Percentiles rank a stretch among this genome's conserved stretches.
Conservation (phyloP, 1,140 invertebrate genomes). For the Drosophila ananassae region DNA sequence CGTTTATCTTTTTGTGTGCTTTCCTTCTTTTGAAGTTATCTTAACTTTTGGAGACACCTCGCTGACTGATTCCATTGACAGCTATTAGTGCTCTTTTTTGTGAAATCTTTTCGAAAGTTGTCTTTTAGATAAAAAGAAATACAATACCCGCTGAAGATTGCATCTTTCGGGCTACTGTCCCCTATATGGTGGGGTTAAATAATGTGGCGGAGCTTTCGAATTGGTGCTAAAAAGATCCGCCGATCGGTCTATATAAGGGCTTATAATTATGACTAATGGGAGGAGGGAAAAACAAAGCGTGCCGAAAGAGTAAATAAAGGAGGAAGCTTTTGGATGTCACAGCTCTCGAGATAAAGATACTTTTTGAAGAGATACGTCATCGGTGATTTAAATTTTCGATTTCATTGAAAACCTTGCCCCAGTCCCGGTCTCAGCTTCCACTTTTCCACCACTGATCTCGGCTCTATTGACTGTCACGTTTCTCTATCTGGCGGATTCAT, state of each 20-base stretch:
- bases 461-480: conserved; percentile 42
- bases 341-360: background rate
- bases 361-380: background rate
- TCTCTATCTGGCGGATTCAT: conserved; percentile 19
- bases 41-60: conserved; percentile 8
- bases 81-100: conserved; percentile 37
- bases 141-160: conserved; percentile 12
- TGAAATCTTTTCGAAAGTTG: conserved; percentile 44
- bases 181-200: conserved; percentile 16
- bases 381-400: conserved; percentile 10
- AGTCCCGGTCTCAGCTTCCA: conserved; percentile 28
- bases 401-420: conserved; percentile 37
- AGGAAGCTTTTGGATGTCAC: conserved; percentile 4
- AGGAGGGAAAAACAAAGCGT: conserved; percentile 24
- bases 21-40: background rate
- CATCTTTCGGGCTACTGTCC: conserved; percentile 9
- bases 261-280: conserved; percentile 28
- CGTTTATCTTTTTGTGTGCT: conserved; percentile 6
- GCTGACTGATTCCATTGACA: conserved; percentile 40
- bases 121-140: conserved; percentile 9
- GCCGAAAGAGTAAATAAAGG: conserved; percentile 34
- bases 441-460: conserved; percentile 17
- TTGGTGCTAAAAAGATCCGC: conserved; percentile 29
- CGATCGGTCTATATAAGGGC: conserved; percentile 29
- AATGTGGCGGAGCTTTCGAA: conserved; percentile 26